Percentiles rank a stretch among this genome's conserved stretches.
Evolutionary conservation across 2,797 vertebrate species (phyloP).

Genomic region (Propithecus deckenii): DNA sequence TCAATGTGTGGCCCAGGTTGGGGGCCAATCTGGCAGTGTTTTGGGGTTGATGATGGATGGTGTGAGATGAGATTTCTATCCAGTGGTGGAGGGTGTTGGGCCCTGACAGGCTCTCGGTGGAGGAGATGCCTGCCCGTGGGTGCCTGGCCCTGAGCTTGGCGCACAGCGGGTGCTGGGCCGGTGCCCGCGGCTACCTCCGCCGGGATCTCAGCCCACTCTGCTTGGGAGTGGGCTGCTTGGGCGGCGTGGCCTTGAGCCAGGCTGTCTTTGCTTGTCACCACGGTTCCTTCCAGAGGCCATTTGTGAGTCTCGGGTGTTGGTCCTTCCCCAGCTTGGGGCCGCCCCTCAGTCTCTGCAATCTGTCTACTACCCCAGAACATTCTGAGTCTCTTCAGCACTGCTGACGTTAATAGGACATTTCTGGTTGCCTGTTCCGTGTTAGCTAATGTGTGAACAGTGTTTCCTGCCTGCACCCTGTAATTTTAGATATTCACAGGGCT

Average conservation of each 20-base stretch:
- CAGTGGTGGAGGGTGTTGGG: background rate
- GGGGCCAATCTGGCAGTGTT: fast-evolving
- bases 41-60: too few relatives aligned
- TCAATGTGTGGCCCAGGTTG: fast-evolving
- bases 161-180: background rate
- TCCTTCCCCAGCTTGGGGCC: background rate
- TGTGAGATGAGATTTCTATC: fast-evolving
- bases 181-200: fast-evolving
- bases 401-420: fast-evolving
- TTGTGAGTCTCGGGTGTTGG: background rate
- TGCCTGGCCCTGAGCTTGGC: background rate
- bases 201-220: background rate
- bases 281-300: background rate
- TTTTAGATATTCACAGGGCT: background rate
- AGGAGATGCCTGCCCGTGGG: fast-evolving
- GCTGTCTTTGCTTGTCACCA: fast-evolving
- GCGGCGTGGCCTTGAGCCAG: fast-evolving
- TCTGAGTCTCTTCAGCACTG: too few relatives aligned
- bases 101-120: background rate
- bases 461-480: fast-evolving
- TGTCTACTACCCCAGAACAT: fast-evolving
- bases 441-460: fast-evolving
- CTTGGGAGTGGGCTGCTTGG: fast-evolving
- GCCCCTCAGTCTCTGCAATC: background rate
- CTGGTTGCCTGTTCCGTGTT: fast-evolving